These are phyloP conservation scores for Opisthocomus hoazin DNA, from an alignment of 2,113 vertebrate genomes.

Conservation along the genomic window DNA sequence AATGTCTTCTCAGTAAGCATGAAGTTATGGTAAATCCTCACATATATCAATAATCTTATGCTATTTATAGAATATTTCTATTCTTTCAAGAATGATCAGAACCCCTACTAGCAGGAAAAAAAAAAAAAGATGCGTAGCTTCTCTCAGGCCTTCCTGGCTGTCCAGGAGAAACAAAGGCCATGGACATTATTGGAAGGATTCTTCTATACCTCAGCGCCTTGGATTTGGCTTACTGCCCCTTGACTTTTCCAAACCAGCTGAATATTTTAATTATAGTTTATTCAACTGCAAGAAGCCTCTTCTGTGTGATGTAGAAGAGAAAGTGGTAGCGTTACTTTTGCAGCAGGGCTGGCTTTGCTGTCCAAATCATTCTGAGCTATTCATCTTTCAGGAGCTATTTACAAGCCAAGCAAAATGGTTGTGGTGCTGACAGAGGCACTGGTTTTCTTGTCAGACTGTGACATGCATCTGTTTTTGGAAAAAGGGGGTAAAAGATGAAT, in stretches of 20 bases:
- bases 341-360: not conserved
- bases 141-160: not conserved
- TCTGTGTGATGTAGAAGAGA: not conserved
- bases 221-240: not conserved
- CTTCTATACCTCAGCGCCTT: not conserved
- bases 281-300: not conserved
- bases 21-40: not conserved
- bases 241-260: not conserved
- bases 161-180: not conserved
- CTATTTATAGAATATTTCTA: not conserved
- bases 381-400: not conserved
- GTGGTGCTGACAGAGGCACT: not conserved
- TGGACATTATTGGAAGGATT: not conserved
- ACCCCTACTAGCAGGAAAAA: not conserved
- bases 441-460: not conserved
- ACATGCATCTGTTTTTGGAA: not conserved
- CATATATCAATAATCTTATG: not conserved
- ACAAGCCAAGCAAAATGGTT: not conserved
- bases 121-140: not conserved
- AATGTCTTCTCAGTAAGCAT: not conserved
- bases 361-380: not conserved
- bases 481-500: not conserved
- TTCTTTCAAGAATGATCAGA: not conserved
- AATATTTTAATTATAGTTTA: not conserved
- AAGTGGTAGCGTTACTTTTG: not conserved